Base-by-base conservation (phyloP, 2,113 vertebrate species). In the Austrofundulus limnaeus region DNA sequence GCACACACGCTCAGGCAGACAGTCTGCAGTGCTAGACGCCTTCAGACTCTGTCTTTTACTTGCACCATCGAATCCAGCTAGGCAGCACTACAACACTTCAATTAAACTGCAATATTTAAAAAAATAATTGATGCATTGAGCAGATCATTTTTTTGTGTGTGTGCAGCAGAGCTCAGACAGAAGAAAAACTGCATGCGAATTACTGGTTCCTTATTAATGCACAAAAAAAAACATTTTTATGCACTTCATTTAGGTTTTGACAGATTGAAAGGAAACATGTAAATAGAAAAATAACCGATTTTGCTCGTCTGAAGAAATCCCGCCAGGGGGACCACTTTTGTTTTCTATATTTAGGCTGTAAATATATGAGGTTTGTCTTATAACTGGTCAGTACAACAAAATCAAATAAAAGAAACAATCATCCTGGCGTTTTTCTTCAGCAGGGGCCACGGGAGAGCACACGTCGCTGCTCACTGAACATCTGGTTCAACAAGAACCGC, bases 1-100 rank as follows among this genome's bases (percentile, higher is more conserved):
- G 39, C 31, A 65, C 65, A 52, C 48, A 52, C 61, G 43, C 24
- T 20, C 25, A 19, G 16, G 25, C 52, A 60, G n/a, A 52, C 47
- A 55, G 41, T 68, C 66, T 66, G 60, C 52, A 55, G 57, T 42
- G 49, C 53, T 57, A 47, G 11, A 34, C 15, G 31, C 46, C 21
- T 56, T 66, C 11, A 65, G 48, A 28, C 7, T 28, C 7, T n/a
- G n/a, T n/a, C n/a, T n/a, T n/a, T n/a, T n/a, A n/a, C n/a, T n/a
- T n/a, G 25, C 15, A 28, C 39, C 28, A 20, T 56, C 46, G 60
- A 21, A 74, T 46, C 25, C 52, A 73, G 61, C 41, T 4, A 41
- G 48, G 54, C 23, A 59, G 20, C 19, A 15, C 31, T 55, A 17
- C 39, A 73, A 34, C 21, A 51, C 4, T 20, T 21, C 16, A 46